phyloP scores from a whole-genome alignment of 2,888 invertebrate genomes.

The Ditula angustiorana region DNA sequence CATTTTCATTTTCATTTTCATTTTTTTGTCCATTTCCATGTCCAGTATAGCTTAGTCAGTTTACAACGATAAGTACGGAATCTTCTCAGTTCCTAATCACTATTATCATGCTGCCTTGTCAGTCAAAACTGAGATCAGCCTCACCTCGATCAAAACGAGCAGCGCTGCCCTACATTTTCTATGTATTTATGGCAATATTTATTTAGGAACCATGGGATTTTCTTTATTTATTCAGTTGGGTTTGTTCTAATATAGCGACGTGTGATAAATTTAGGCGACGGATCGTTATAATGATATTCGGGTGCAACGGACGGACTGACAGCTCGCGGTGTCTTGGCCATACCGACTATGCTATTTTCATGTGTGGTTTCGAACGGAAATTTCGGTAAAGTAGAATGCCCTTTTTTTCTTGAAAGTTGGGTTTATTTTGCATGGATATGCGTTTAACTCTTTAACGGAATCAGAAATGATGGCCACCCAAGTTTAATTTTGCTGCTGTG shows the following conservation, averaged over 20 bases:
- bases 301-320: conserved; percentile 11
- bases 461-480: too few relatives aligned
- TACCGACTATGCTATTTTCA: conserved; percentile 9
- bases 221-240: conserved; percentile 28
- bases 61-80: too few relatives aligned
- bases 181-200: conserved; percentile 13
- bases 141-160: background rate
- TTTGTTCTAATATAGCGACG: conserved; percentile 18
- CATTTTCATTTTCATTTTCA: too few relatives aligned
- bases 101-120: too few relatives aligned
- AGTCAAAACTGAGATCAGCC: too few relatives aligned
- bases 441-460: too few relatives aligned
- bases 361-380: conserved; percentile 15
- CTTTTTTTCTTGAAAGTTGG: too few relatives aligned
- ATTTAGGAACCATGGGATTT: conserved; percentile 9
- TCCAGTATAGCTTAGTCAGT: too few relatives aligned
- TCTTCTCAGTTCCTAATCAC: too few relatives aligned
- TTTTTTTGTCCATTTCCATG: too few relatives aligned
- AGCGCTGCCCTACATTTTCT: conserved; percentile 15
- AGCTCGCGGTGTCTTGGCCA: conserved; percentile 7
- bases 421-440: too few relatives aligned
- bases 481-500: too few relatives aligned
- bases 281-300: conserved; percentile 17
- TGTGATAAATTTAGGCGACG: conserved; percentile 26
- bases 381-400: background rate